These are phyloP conservation scores for Meleagris gallopavo DNA, from an alignment of 2,113 vertebrate genomes.

Conservation along the genomic window DNA sequence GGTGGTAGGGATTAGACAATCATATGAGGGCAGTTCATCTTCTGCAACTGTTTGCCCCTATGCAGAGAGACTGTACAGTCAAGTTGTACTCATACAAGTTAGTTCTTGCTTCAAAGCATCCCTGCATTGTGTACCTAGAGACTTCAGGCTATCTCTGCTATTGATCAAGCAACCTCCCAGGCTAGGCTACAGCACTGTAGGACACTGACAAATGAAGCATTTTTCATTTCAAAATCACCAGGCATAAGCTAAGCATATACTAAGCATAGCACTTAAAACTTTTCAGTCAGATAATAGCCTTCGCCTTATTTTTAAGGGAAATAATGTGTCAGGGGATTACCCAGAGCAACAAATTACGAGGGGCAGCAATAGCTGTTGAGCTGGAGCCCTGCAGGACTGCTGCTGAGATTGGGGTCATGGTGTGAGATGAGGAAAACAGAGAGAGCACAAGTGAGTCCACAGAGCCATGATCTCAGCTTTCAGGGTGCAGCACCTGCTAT, in stretches of 20 bases:
- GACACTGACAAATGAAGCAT: not conserved
- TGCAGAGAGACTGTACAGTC: not conserved
- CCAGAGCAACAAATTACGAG: not conserved
- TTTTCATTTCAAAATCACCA: slow-evolving; percentile 20
- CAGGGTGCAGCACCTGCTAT: not conserved
- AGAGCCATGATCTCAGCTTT: not conserved
- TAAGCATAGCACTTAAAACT: not conserved
- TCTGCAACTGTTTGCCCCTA: not conserved
- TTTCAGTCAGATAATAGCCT: not conserved
- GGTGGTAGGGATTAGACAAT: not conserved
- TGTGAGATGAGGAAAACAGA: not conserved
- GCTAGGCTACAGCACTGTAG: not conserved
- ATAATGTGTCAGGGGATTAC: not conserved
- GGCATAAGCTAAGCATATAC: not conserved
- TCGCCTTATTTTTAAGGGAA: not conserved
- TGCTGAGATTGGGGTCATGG: not conserved
- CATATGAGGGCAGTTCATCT: not conserved
- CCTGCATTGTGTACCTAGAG: not conserved
- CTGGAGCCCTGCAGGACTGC: not conserved
- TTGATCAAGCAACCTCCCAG: slow-evolving; percentile 2
- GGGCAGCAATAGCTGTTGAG: not conserved
- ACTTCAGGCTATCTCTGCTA: not conserved
- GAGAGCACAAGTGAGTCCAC: not conserved
- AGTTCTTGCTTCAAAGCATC: not conserved
- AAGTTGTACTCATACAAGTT: not conserved